A percentile compares a stretch with the other conserved stretches of the same genome.
Conservation (phyloP, 1,140 invertebrate genomes). For the Trichonephila inaurata region DNA sequence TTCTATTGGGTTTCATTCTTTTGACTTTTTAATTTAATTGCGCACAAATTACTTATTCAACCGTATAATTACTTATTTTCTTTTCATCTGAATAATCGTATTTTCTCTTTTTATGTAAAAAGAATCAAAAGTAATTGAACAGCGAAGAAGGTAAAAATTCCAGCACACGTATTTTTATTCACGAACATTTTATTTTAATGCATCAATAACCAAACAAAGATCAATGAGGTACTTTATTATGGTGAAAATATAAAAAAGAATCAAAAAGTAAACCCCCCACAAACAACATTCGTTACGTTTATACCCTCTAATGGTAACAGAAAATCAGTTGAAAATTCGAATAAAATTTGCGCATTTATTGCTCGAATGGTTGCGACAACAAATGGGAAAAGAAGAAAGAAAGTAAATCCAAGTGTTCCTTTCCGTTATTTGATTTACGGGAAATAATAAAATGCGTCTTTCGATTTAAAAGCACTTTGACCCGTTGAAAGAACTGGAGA, state of each 20-base stretch:
- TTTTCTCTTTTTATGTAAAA: not conserved
- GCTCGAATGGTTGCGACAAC: not conserved
- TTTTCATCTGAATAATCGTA: too few species aligned
- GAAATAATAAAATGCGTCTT: slow-evolving; percentile 41
- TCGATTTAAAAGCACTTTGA: slow-evolving; percentile 52
- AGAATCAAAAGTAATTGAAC: not conserved
- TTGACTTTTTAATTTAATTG: too few species aligned
- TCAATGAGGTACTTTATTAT: not conserved
- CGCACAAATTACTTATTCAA: too few species aligned
- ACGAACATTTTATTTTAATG: not conserved
- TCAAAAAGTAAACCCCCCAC: not conserved
- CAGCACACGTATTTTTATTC: not conserved
- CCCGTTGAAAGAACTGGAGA: not conserved
- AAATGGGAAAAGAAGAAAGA: not conserved
- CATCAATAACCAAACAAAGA: not conserved
- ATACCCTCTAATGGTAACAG: not conserved
- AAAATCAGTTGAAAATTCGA: slow-evolving; percentile 33
- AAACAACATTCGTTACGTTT: not conserved
- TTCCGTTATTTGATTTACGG: slow-evolving; percentile 39
- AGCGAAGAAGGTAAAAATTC: not conserved
- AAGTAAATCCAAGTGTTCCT: not conserved
- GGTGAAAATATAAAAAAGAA: not conserved
- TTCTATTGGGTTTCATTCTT: too few species aligned
- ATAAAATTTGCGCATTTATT: slow-evolving; percentile 1
- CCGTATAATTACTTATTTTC: too few species aligned